These are phyloP conservation scores for Puntigrus tetrazona DNA, from an alignment of 2,113 vertebrate species.

Conservation along the genomic window DNA sequence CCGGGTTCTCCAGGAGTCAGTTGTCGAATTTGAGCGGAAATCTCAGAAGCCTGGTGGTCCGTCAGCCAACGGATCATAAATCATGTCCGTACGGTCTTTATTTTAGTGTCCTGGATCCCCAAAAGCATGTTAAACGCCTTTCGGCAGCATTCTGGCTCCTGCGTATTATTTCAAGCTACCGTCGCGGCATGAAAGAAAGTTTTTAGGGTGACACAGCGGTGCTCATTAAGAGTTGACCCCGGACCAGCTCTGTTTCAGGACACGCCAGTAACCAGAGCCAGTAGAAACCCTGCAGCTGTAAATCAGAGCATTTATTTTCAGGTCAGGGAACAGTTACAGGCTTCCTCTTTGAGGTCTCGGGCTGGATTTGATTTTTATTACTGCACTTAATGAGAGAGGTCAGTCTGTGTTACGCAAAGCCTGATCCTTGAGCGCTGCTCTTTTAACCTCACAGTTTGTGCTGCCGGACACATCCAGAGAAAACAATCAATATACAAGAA, in stretches of 20 bases:
- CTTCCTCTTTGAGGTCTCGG: constrained; percentile 45
- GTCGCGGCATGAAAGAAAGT: not conserved
- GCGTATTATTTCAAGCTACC: constrained; percentile 12
- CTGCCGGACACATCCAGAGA: not conserved
- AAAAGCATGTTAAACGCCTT: constrained; percentile 3
- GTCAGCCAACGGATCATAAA: not conserved
- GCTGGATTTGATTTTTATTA: constrained; percentile 21
- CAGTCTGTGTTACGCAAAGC: not conserved
- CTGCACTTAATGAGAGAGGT: not conserved
- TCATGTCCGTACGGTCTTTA: not conserved
- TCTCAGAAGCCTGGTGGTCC: constrained; percentile 7
- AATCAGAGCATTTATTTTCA: constrained; percentile 35
- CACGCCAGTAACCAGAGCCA: constrained; percentile 32
- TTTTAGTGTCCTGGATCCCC: not conserved
- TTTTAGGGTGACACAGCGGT: not conserved
- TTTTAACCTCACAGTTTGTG: not conserved
- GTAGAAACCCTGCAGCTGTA: constrained; percentile 39
- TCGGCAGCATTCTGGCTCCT: not conserved
- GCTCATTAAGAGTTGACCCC: constrained; percentile 45
- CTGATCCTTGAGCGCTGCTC: not conserved
- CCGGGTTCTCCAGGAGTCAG: not conserved
- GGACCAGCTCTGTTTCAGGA: constrained; percentile 25
- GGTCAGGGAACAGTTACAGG: constrained; percentile 18
- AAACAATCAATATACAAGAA: not conserved
- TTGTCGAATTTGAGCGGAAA: not conserved